Base-by-base conservation (phyloP, 1,140 invertebrate species). In the Eriocheir sinensis region DNA sequence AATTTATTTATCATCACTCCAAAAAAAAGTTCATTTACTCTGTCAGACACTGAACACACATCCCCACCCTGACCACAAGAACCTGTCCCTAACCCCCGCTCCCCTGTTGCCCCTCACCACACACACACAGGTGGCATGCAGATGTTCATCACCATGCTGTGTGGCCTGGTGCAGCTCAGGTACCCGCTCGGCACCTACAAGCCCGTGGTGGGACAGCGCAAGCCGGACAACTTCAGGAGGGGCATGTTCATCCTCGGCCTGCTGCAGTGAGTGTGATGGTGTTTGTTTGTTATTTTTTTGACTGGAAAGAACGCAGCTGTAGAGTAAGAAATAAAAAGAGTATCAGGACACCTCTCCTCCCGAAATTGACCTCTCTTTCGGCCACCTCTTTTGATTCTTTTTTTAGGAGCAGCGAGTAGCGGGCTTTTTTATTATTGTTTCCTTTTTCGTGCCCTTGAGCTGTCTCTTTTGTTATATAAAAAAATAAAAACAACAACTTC, bases 221-320 rank as follows among this genome's bases (percentile, higher is more conserved):
- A 98, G 96, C 98, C 98, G 44, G 97, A 98, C 41, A 98, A 98
- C 91, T 98, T 98, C 97, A 98, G 98, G 96, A 97, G 97, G 92
- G 98, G 98, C 96, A 98, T 98, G 98, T 97, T 98, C 90, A 96
- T 98, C 85, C 98, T 98, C 34, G 98, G 98, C 34, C 97, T 98
- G 95, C 98, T 98, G 95, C 98, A 98, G 98, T 98, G 96, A 96
- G 95, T 93, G 48, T 72, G 15, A 3, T 36, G 36, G 41, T 17
- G 80, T 27, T 44, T 32, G n/a, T 38, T 53, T 83, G 34, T 41
- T 79, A 36, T 21, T 0, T 80, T 21, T 40, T 40, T 38, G 17
- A 36, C 17, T 79, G 30, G 21, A 6, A 15, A 44, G 38, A 38
- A 48, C 2, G 27, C 30, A n/a, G 32, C 8, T 12, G 34, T 85